Percentiles rank a stretch among this genome's conserved stretches.
These are phyloP conservation scores for Pteruthius melanotis DNA, from an alignment of 2,113 vertebrate genomes.

Conservation along the genomic window DNA sequence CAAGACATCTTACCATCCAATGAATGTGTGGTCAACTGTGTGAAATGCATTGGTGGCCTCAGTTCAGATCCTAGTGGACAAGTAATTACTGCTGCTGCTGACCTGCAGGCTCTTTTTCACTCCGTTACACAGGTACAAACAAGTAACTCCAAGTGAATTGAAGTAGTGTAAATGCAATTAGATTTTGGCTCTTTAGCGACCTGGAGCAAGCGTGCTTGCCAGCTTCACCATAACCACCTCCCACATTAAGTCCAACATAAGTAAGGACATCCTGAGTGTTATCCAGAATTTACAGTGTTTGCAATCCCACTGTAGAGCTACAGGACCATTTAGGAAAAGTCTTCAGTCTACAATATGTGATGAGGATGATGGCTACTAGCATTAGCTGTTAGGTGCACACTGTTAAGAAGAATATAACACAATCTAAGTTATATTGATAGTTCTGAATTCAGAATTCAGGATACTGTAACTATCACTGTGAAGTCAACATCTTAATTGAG, in stretches of 20 bases:
- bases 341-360: not conserved
- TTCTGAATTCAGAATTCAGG: not conserved
- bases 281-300: not conserved
- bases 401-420: not conserved
- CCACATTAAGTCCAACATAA: fast-evolving
- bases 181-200: not conserved
- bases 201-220: not conserved
- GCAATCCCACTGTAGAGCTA: not conserved
- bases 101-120: constrained; percentile 7
- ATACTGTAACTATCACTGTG: not conserved
- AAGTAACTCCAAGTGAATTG: constrained; percentile 34
- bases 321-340: not conserved
- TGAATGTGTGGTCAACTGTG: constrained; percentile 52
- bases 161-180: constrained; percentile 48
- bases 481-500: not conserved
- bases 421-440: not conserved
- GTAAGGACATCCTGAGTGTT: not conserved
- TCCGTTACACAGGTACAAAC: constrained; percentile 22
- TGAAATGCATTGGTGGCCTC: constrained; percentile 48
- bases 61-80: constrained; percentile 28
- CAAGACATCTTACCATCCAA: constrained; percentile 19
- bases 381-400: not conserved
- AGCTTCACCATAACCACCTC: not conserved
- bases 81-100: constrained; percentile 44
- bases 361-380: not conserved